These are phyloP conservation scores for Cheilosia soror DNA, from an alignment of 2,888 invertebrate genomes.

Conservation along the genomic window DNA sequence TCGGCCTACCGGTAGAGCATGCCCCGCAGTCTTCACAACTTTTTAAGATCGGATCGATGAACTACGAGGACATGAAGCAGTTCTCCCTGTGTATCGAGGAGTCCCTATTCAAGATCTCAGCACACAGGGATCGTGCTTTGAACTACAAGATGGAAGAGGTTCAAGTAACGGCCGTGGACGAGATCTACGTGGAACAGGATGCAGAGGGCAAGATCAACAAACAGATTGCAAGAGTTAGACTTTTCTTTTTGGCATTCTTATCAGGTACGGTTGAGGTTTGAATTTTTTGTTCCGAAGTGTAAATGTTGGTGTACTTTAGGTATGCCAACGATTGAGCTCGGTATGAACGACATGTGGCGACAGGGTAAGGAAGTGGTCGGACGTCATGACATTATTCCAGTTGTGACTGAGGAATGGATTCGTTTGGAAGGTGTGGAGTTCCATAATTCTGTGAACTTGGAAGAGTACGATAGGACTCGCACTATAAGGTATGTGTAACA, in stretches of 20 bases:
- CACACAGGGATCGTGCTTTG: slow-evolving; percentile 94
- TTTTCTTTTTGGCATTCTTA: slow-evolving; percentile 98
- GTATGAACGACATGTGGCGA: slow-evolving; percentile 98
- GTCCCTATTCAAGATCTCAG: slow-evolving; percentile 92
- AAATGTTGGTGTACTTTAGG: slow-evolving; percentile 84
- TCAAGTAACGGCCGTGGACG: slow-evolving; percentile 96
- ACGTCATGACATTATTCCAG: slow-evolving; percentile 99
- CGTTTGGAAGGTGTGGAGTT: slow-evolving; percentile 97
- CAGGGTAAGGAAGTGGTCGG: slow-evolving; percentile 99
- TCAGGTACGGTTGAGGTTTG: slow-evolving; percentile 86
- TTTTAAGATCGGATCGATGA: slow-evolving; percentile 96
- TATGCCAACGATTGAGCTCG: slow-evolving; percentile 98
- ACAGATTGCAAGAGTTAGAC: slow-evolving; percentile 96
- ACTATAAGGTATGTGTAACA: slow-evolving; percentile 89
- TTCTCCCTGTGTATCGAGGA: slow-evolving; percentile 97
- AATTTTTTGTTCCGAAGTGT: too few relatives aligned
- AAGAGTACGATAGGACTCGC: slow-evolving; percentile 93
- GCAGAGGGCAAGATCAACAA: slow-evolving; percentile 92
- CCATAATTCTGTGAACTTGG: slow-evolving; percentile 95
- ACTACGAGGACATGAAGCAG: slow-evolving; percentile 94
- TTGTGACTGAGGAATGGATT: slow-evolving; percentile 99
- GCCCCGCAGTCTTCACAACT: slow-evolving; percentile 98
- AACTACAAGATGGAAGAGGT: slow-evolving; percentile 98
- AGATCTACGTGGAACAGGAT: slow-evolving; percentile 94
- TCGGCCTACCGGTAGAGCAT: slow-evolving; percentile 98